Conservation (phyloP, 2,888 invertebrate species). For the Caenorhabditis angaria region DNA sequence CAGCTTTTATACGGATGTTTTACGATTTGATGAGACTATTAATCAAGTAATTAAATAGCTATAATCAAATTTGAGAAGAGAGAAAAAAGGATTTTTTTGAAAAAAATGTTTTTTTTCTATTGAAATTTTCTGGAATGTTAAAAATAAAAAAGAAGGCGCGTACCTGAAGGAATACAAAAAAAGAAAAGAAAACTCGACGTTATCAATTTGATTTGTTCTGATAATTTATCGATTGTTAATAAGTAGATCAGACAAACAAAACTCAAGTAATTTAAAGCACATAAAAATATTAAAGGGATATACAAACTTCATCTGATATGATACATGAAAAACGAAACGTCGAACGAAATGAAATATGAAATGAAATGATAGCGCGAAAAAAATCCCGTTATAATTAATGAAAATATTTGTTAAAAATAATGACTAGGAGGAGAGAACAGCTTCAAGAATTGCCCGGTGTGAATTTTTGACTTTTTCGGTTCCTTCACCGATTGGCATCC, state of each 20-base stretch:
- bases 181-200: too few relatives aligned
- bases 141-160: too few relatives aligned
- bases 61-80: too few relatives aligned
- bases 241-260: conserved; percentile 6
- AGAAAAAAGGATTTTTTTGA: too few relatives aligned
- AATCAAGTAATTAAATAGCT: too few relatives aligned
- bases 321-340: conserved; percentile 5
- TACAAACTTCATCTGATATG: background rate
- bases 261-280: conserved; percentile 6
- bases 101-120: too few relatives aligned
- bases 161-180: conserved; percentile 22
- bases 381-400: background rate
- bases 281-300: conserved; percentile 1
- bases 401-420: background rate
- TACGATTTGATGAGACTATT: too few relatives aligned
- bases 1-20: too few relatives aligned
- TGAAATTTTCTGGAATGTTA: too few relatives aligned
- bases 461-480: conserved; percentile 55
- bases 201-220: too few relatives aligned
- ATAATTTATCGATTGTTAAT: conserved; percentile 2
- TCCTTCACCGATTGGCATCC: conserved; percentile 61
- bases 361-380: background rate
- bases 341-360: conserved; percentile 7
- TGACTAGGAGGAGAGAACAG: conserved; percentile 39
- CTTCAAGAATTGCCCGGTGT: conserved; percentile 46